These are phyloP conservation scores for Athetis lepigone DNA, from an alignment of 2,888 invertebrate genomes.

Conservation along the genomic window DNA sequence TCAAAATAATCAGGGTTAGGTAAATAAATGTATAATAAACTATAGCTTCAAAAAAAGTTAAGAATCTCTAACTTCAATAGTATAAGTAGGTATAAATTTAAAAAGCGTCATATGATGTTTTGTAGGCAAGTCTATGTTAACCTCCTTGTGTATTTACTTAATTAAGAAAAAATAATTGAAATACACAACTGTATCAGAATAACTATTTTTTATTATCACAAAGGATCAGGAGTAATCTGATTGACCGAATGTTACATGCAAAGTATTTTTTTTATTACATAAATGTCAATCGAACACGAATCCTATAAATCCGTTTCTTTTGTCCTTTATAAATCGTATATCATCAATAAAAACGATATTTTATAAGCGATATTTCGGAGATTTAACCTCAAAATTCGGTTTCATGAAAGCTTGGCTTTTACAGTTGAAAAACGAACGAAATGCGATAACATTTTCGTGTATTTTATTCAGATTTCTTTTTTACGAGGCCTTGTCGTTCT, in stretches of 20 bases:
- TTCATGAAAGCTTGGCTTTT: constrained; percentile 27
- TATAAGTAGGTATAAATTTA: no score
- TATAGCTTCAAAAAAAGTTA: no score
- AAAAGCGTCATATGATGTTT: no score
- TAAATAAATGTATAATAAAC: no score
- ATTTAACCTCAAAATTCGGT: constrained; percentile 28
- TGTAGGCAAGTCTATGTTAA: no score
- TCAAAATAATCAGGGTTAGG: no score
- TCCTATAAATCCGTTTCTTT: constrained; percentile 14
- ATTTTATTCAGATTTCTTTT: constrained; percentile 47
- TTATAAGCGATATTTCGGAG: constrained; percentile 21
- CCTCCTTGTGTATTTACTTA: no score
- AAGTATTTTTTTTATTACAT: constrained; percentile 2
- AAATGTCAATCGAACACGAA: neutral
- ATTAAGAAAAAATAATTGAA: no score
- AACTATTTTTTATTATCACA: no score
- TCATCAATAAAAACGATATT: constrained; percentile 11
- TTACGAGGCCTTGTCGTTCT: constrained; percentile 38
- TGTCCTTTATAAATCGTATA: neutral
- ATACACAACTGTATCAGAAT: no score
- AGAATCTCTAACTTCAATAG: no score
- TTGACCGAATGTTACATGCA: neutral
- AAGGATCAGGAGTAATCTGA: no score
- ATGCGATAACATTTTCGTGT: constrained; percentile 6
- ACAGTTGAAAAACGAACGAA: constrained; percentile 19